A percentile compares a stretch with the other conserved stretches of the same genome.
Evolutionary conservation across 2,797 vertebrate species (phyloP).

Genomic region (Muraenolepis orangiensis): DNA sequence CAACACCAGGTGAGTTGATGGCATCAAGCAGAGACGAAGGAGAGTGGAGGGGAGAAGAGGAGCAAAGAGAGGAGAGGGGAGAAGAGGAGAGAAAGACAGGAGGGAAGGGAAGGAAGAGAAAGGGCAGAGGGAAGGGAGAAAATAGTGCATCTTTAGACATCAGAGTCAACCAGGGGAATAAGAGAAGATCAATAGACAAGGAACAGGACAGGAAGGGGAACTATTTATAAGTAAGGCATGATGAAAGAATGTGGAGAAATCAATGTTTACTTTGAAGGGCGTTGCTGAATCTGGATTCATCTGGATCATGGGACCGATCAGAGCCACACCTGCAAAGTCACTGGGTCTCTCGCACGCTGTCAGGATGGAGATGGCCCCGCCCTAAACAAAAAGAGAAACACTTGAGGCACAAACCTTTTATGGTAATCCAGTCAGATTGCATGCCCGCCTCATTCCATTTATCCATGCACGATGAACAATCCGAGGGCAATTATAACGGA

Average conservation of each 20-base stretch:
- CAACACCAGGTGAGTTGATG: not conserved
- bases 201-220: not conserved
- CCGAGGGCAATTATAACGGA: too few relatives aligned
- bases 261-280: slow-evolving; percentile 85
- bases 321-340: slow-evolving; percentile 86
- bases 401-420: not conserved
- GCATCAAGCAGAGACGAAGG: not conserved
- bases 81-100: not conserved
- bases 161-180: not conserved
- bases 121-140: not conserved
- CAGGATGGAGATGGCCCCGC: slow-evolving; percentile 90
- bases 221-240: not conserved
- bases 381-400: slow-evolving; percentile 65
- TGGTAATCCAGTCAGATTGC: not conserved
- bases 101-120: not conserved
- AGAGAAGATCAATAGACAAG: not conserved
- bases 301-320: slow-evolving; percentile 89
- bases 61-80: not conserved
- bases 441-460: too few relatives aligned
- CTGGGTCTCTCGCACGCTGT: slow-evolving; percentile 82
- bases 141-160: not conserved
- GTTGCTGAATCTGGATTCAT: slow-evolving; percentile 91
- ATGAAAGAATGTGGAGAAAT: not conserved
- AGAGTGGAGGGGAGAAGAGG: not conserved
- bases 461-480: too few relatives aligned